Evolutionary conservation across 2,797 vertebrate species (phyloP), one percentile per base, ranked within the genome.

Genomic region (Acropternis orthonyx): DNA sequence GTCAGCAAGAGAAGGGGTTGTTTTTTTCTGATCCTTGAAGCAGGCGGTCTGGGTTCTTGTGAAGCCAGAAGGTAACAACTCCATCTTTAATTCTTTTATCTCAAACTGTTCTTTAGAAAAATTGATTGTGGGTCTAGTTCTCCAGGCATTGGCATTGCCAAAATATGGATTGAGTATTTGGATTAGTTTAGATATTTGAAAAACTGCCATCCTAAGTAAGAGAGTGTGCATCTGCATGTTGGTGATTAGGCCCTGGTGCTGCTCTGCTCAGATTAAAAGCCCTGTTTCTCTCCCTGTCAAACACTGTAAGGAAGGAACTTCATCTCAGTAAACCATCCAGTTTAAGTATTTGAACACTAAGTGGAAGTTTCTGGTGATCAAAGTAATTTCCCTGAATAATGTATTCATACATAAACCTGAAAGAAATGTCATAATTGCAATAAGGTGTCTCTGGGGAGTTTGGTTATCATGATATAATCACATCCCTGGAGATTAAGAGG

Each of bases 361-460:
- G 94, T 96, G 94, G 96, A 97, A 96, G 96, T 96, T 97, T 96
- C 96, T 95, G 94, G 93, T 96, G 96, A 97, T 97, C 96, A 97
- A 97, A 97, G 96, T 96, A 85, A 95, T 97, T 96, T 96, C 85
- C 90, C 92, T 96, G 92, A 96, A 95, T 97, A 97, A 97, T 96
- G 90, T 96, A 96, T 96, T 97, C 95, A 80, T 94, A 96, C 96
- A 97, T 92, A 96, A 96, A 96, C 96, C 95, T 97, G 96, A 95
- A 97, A 97, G 96, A 96, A 97, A 97, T 97, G 96, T 96, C 96
- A 95, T 97, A 96, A 97, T 97, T 97, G 96, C 96, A 96, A 91
- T 96, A 96, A 97, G 94, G 94, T 96, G 93, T 96, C 96, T 96
- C 96, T 84, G 88, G 96, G 86, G 96, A 92, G 81, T 96, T 95